Base-by-base conservation (phyloP, 2,113 vertebrate genomes). In the Gulo gulo region DNA sequence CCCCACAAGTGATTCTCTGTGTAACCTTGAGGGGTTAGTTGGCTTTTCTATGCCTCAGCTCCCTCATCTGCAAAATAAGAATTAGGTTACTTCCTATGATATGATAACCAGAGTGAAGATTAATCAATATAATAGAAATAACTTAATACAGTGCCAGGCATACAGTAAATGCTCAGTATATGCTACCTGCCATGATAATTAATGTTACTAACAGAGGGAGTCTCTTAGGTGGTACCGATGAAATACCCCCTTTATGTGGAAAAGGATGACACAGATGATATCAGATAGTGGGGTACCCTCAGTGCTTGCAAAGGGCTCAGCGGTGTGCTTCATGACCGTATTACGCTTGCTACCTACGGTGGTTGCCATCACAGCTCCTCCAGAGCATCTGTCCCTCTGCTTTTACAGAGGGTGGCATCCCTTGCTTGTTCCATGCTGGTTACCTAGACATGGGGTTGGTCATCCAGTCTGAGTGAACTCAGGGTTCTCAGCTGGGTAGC, bases 261-360 rank as follows among this genome's bases (percentile, higher is more conserved):
- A 45, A 36, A 63, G 18, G 36, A 71, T 42, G 24, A 50, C 79
- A 50, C 3, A 1, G 52, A 36, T 18, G 65, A 18, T 16, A 1
- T 21, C 45, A 2, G 67, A 39, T 21, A 14, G 36, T 0, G 0
- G 15, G 63, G 55, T 15, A 11, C 8, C 50, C 20, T 0, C 1
- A 20, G 11, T 29, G n/a, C 24, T 91, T 78, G 23, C 15, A 11
- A 1, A 52, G 57, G n/a, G 14, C 59, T 61, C 11, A 0, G 31
- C 10, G 42, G 21, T 52, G 2, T 23, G 63, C 39, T 26, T 71
- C 55, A 12, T 0, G 18, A 21, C 18, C 6, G 2, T 0, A 1
- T 71, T 34, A 4, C 2, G 0, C 23, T 71, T 9, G 20, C 47
- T 61, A 36, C 12, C 0, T 1, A 0, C 12, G 1, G 4, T 16